Conservation (phyloP, 2,113 vertebrate genomes). For the Irena cyanogastra region DNA sequence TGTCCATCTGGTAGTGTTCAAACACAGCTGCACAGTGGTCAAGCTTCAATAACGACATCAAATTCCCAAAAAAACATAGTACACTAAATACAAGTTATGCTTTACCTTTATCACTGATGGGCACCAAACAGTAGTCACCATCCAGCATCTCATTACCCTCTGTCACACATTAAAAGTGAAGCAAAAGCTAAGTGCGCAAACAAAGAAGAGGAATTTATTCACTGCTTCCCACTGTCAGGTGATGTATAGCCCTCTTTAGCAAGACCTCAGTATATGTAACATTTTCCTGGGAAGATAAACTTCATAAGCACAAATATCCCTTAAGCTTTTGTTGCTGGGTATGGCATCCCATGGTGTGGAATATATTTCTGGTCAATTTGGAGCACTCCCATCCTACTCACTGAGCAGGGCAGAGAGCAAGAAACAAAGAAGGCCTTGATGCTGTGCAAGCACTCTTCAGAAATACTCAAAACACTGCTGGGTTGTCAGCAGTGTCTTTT, state of each 20-base stretch:
- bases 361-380: background rate
- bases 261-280: background rate
- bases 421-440: background rate
- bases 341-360: background rate
- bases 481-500: background rate
- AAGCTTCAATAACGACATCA: background rate
- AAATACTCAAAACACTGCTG: background rate
- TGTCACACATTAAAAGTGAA: background rate
- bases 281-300: background rate
- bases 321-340: background rate
- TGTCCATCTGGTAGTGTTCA: background rate
- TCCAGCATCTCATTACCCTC: background rate
- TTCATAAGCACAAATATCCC: background rate
- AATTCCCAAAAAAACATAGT: background rate
- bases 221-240: background rate
- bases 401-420: background rate
- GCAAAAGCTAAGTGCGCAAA: background rate
- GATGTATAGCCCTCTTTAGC: background rate
- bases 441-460: background rate
- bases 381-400: background rate
- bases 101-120: background rate
- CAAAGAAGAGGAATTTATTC: background rate
- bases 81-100: background rate
- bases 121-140: background rate
- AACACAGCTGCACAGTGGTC: background rate